Evolutionary conservation across 2,888 invertebrate species (phyloP).

Genomic region (Nephrotoma flavescens): DNA sequence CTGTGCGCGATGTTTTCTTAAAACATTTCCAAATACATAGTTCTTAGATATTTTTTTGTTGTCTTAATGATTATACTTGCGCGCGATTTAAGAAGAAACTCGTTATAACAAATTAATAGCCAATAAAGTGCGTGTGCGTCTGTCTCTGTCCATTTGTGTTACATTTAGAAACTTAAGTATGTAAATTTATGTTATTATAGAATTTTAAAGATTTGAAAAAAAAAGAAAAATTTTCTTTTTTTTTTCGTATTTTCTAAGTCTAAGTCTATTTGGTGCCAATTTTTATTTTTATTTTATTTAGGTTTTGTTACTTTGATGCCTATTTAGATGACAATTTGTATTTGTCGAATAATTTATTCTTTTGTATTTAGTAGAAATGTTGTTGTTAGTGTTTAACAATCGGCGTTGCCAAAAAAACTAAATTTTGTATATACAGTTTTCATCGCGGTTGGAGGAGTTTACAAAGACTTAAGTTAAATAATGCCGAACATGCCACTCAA

Average conservation of each 20-base stretch:
- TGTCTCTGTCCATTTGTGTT: neutral
- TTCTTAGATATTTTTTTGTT: neutral
- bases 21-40: neutral
- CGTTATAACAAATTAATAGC: neutral
- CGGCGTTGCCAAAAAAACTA: neutral
- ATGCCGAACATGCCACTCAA: neutral
- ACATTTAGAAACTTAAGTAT: neutral
- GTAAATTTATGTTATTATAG: neutral
- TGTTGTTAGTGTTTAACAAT: neutral
- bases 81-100: neutral
- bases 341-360: neutral
- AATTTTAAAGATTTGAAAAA: neutral
- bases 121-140: neutral
- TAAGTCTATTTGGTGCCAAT: neutral
- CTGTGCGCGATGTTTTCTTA: neutral
- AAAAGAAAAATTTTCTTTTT: neutral
- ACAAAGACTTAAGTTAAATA: neutral
- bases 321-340: constrained; percentile 6
- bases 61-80: neutral
- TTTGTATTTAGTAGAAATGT: neutral
- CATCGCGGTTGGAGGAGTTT: neutral
- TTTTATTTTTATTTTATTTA: neutral
- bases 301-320: constrained; percentile 3
- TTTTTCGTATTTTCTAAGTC: neutral
- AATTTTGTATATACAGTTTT: neutral